Evolutionary conservation across 2,888 invertebrate genomes (phyloP), one percentile per base, ranked within the genome.

Genomic region (Scrobipalpa atriplicella): DNA sequence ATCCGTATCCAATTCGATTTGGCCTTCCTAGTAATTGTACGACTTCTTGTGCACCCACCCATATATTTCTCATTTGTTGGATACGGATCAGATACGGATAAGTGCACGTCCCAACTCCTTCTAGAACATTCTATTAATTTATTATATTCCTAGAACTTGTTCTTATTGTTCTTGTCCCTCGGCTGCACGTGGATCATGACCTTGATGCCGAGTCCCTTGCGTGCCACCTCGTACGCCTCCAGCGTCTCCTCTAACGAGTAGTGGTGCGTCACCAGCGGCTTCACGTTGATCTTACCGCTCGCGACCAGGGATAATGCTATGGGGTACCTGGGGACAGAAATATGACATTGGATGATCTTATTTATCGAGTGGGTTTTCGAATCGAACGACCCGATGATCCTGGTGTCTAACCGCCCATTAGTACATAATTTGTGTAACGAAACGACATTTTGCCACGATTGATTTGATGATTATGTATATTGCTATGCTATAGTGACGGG

Each of bases 191-290:
- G 96, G 67, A 98, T 98, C 94, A 98, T 96, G 74, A 98, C 96
- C 90, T 98, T 98, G 78, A 98, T 96, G 70, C 95, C 96, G 62
- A 93, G 87, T 1, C 96, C 96, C 63, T 94, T 94, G 70, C 95
- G 95, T 0, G 98, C 95, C 6, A 95, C 95, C 77, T 98, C 95
- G 86, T 98, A 98, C 0, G 98, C 98, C 78, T 96, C 93, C 8
- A 95, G 78, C 0, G 97, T 95, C 65, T 98, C 95, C 75, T 96
- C 96, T 13, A 98, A 86, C 70, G 90, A 91, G 86, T 94, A 98
- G 83, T 96, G 95, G 86, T 98, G 98, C 0, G 98, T 97, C 16
- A 98, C 95, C 69, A 98, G 90, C 7, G 96, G 95, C 81, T 97
- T 97, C 19, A 97, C 95, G 84, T 98, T 93, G 52, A 97, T 93